phyloP scores from a whole-genome alignment of 2,888 invertebrate species.

The Dolichopus griseipennis region DNA sequence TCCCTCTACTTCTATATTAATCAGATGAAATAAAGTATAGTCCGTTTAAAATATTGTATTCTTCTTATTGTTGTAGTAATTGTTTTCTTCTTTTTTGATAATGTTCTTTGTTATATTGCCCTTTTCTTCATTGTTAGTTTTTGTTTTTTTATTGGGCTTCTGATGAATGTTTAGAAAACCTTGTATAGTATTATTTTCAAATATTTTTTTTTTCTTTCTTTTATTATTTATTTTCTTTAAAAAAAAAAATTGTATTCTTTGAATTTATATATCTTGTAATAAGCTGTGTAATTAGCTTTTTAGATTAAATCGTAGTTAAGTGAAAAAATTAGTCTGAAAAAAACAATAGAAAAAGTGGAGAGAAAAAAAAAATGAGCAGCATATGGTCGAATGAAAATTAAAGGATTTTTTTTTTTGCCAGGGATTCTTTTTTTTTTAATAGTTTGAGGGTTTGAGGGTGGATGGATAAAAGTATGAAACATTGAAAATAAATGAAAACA shows the following conservation, averaged over 20 bases:
- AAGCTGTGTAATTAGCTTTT: constrained; percentile 6
- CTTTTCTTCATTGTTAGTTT: not conserved
- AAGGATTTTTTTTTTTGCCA: not conserved
- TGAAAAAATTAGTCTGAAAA: not conserved
- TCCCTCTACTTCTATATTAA: not conserved
- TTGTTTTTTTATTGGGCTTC: no score
- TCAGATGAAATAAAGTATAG: not conserved
- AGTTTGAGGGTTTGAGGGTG: not conserved
- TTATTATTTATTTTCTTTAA: not conserved
- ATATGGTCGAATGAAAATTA: constrained; percentile 6
- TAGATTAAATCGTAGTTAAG: constrained; percentile 4
- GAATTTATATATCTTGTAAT: not conserved
- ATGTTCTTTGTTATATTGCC: not conserved
- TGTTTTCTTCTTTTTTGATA: not conserved
- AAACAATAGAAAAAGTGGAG: not conserved
- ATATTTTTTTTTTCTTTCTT: not conserved
- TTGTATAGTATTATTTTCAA: no score
- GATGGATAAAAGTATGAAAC: not conserved
- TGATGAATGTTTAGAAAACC: no score
- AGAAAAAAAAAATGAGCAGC: not conserved
- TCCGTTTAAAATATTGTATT: not conserved
- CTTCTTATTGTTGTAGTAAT: not conserved
- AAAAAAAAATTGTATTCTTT: not conserved
- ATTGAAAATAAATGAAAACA: not conserved
- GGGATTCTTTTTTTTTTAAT: not conserved